Base-by-base conservation (phyloP, 2,888 invertebrate genomes). In the Erebia aethiops region DNA sequence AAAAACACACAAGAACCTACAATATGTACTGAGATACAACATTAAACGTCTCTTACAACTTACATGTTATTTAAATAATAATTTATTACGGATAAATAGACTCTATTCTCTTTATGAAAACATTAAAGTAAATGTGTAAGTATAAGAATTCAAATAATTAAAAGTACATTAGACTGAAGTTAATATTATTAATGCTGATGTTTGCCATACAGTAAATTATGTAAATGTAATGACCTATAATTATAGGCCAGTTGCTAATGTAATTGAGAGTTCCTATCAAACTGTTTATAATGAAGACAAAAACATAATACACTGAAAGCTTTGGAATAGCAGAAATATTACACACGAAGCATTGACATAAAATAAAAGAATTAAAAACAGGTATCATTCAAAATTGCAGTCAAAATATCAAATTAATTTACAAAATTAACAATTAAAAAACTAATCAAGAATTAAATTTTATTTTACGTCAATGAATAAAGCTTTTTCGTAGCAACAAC, bases 1-100 rank as follows among this genome's bases (percentile, higher is more conserved):
- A 3, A 35, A 7, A 35, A 35, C 35, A 61, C 10, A 61, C 16
- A 18, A 8, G 11, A 16, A 16, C 58, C n/a, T 58, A 41, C 58
- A 57, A 16, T 16, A 18, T 10, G 21, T 57, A 57, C 56, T 13
- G 5, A 13, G 13, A 1, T 57, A 57, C 52, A 52, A n/a, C 16
- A 52, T n/a, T n/a, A 0, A n/a, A 52, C 56, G 14, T 57, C 60
- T 43, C n/a, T 43, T 16, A 41, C 14, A 46, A 43, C 62, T 49
- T 49, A 62, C 8, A 62, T 21, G 62, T 49, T 26, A 57, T 57
- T 57, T 1, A 49, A 2, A 26, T 41, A 41, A 49, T 61, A 10
- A 61, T 49, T 46, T n/a, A 61, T 46, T 61, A 62, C 18, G 13
- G 46, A 62, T 43, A 62, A 62, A 62, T 62, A 62, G 49, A 62